These are phyloP conservation scores for Diaphora mendica DNA, from an alignment of 2,888 invertebrate species.

Conservation along the genomic window DNA sequence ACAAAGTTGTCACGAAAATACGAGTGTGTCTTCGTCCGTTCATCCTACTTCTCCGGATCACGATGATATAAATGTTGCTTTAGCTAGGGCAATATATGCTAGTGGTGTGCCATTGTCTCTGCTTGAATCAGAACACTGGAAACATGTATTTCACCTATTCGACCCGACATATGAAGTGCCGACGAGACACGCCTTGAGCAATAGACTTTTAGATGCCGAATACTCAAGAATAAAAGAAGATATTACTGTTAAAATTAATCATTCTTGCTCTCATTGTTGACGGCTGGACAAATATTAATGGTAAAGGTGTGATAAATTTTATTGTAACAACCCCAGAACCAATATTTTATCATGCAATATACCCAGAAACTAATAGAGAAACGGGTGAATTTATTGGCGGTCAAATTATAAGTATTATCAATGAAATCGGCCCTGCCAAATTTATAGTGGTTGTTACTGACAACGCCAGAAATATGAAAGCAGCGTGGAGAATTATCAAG, in stretches of 20 bases:
- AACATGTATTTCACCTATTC: neutral
- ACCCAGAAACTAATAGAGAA: neutral
- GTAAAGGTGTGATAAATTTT: neutral
- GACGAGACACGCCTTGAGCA: neutral
- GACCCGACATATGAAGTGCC: neutral
- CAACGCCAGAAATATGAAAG: neutral
- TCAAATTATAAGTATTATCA: too few relatives aligned
- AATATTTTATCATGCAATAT: conserved; percentile 3
- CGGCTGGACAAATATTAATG: neutral
- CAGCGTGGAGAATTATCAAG: neutral
- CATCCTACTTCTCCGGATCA: too few relatives aligned
- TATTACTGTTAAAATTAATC: too few relatives aligned
- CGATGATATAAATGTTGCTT: neutral
- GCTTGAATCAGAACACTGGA: conserved; percentile 1
- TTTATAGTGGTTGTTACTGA: conserved; percentile 4
- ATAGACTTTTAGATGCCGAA: neutral
- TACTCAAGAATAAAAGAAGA: neutral
- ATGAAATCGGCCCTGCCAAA: conserved; percentile 1
- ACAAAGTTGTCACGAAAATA: too few relatives aligned
- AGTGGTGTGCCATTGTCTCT: neutral
- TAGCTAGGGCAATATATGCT: conserved; percentile 5
- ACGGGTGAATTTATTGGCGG: neutral
- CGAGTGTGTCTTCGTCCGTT: too few relatives aligned
- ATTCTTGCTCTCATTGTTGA: too few relatives aligned
- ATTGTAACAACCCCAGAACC: conserved; percentile 6